Base-by-base conservation (phyloP, 1,140 invertebrate species). In the Archegozetes longisetosus region DNA sequence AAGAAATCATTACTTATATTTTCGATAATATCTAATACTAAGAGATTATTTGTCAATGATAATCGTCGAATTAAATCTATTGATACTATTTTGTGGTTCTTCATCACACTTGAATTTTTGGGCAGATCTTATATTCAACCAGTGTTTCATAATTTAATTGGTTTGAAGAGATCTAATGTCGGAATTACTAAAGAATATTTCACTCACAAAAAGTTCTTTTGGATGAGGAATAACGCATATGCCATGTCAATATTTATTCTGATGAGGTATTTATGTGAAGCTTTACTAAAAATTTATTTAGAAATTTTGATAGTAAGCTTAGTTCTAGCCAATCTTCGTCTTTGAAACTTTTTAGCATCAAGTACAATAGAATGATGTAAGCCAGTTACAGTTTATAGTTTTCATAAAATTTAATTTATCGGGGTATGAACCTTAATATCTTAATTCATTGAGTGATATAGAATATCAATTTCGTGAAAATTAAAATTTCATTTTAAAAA, bases 171-270 rank as follows among this genome's bases (percentile, higher is more conserved):
- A 28, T 17, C 57, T 12, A 23, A 49, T 4, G 47, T 58, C 13
- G 52, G 58, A 1, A 22, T 54, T 40, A 9, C 51, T 14, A 60
- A 47, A 17, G 58, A 60, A 55, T 60, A 60, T 48, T 60, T 60
- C 23, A 55, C 58, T 1, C 27, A 53, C 12, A 53, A 27, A 49
- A 60, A 60, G 46, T 60, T 60, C 24, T 58, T 58, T 24, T 58
- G 48, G 9, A 58, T 58, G 1, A 40, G 57, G 13, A 47, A 47
- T 20, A 58, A 47, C 40, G 49, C 57, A n/a, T 58, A 49, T 27
- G 46, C 57, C 13, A 47, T 27, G 14, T 3, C 40, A 23, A 49
- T 47, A 9, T 58, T 50, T 28, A 47, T 58, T 1, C 47, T 58
- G 6, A 25, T 27, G 2, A 51, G 57, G 57, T 58, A 50, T 22